These are phyloP conservation scores for Dynastes grantii DNA, from an alignment of 2,888 invertebrate genomes.

Conservation along the genomic window DNA sequence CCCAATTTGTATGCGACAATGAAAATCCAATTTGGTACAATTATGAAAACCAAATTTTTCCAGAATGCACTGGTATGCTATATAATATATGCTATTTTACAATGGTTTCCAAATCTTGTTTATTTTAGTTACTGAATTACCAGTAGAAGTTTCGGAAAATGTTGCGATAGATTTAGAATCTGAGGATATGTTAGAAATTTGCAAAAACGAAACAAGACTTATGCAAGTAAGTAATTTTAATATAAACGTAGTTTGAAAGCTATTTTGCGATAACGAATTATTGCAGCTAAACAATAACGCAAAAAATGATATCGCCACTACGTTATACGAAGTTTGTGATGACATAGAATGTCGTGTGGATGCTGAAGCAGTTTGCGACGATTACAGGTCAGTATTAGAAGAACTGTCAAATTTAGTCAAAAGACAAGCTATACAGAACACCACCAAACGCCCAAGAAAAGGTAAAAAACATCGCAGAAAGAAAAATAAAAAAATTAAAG, in stretches of 20 bases:
- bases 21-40: conserved; percentile 68
- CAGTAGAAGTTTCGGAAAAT: conserved; percentile 71
- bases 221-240: conserved; percentile 63
- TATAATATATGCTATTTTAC: not conserved
- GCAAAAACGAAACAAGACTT: conserved; percentile 69
- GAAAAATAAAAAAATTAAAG: conserved; percentile 58
- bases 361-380: conserved; percentile 57
- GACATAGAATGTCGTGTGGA: conserved; percentile 56
- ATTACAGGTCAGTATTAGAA: conserved; percentile 57
- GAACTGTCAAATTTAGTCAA: conserved; percentile 64
- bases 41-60: conserved; percentile 67
- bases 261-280: not conserved
- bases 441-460: conserved; percentile 27
- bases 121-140: conserved; percentile 70
- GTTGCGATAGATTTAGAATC: conserved; percentile 70
- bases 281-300: conserved; percentile 61
- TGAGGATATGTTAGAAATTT: conserved; percentile 65
- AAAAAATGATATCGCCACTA: conserved; percentile 62
- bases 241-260: not conserved
- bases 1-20: conserved; percentile 65
- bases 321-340: conserved; percentile 56
- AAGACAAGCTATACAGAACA: conserved; percentile 55
- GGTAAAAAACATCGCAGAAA: conserved; percentile 28
- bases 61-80: conserved; percentile 72
- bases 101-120: not conserved